A percentile compares a stretch with the other conserved stretches of the same genome.
These are phyloP conservation scores for Protobothrops mucrosquamatus DNA, from an alignment of 2,113 vertebrate genomes.

Conservation along the genomic window DNA sequence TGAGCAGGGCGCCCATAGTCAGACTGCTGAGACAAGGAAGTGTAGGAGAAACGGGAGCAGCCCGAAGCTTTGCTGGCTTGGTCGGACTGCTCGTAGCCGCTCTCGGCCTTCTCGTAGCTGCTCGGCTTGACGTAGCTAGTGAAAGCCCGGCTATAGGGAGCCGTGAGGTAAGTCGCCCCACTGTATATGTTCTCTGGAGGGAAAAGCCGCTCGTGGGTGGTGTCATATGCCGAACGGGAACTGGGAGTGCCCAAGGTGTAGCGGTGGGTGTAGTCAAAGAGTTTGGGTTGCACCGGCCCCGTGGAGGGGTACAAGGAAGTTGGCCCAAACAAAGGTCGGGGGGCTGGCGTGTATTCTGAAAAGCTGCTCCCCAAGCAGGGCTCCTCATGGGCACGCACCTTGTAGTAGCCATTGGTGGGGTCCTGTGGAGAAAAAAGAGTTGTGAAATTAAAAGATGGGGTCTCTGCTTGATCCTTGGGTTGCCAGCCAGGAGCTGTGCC, in stretches of 20 bases:
- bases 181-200: conserved; percentile 75
- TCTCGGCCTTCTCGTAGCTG: conserved; percentile 80
- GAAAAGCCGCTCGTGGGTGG: conserved; percentile 72
- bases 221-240: conserved; percentile 73
- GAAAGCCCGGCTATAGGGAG: conserved; percentile 83
- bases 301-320: conserved; percentile 72
- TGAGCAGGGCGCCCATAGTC: conserved; percentile 81
- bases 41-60: conserved; percentile 82
- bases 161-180: conserved; percentile 76
- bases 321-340: conserved; percentile 71
- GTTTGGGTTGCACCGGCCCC: conserved; percentile 64
- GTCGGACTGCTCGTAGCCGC: conserved; percentile 74
- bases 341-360: conserved; percentile 77
- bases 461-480: not conserved
- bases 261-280: conserved; percentile 79
- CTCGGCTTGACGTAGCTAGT: conserved; percentile 83
- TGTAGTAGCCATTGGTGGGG: conserved; percentile 90
- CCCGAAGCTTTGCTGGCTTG: conserved; percentile 77
- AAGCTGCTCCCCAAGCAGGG: conserved; percentile 74
- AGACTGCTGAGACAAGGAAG: conserved; percentile 79
- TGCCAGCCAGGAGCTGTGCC: not conserved
- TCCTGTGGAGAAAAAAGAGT: conserved; percentile 66
- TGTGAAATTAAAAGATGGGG: not conserved
- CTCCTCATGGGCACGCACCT: conserved; percentile 84
- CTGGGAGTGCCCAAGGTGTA: conserved; percentile 62